phyloP scores from a whole-genome alignment of 2,888 invertebrate species.

The Frankliniella intonsa region DNA sequence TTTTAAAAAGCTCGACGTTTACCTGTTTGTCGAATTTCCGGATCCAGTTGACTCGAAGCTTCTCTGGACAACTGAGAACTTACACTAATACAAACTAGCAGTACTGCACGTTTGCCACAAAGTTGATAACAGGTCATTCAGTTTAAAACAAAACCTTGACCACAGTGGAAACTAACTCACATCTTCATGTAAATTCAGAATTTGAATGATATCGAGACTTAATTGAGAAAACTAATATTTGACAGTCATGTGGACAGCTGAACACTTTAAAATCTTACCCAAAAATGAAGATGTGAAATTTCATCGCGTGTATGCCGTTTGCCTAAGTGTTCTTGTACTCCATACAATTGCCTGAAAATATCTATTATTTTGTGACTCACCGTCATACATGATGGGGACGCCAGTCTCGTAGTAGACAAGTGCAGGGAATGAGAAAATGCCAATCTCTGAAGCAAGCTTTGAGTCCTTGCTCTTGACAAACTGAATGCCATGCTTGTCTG shows the following conservation, averaged over 20 bases:
- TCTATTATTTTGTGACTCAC: constrained; percentile 55
- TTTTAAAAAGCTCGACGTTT: neutral
- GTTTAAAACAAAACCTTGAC: neutral
- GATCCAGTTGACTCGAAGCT: neutral
- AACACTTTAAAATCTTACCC: too few species aligned
- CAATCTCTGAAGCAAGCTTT: constrained; percentile 82
- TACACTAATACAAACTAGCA: neutral
- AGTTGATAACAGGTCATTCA: neutral
- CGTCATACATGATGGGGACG: constrained; percentile 91
- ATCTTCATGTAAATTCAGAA: too few species aligned
- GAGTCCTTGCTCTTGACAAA: constrained; percentile 90
- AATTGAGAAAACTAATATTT: too few species aligned
- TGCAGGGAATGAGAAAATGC: constrained; percentile 87
- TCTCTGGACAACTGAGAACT: neutral
- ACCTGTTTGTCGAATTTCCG: neutral
- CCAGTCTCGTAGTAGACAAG: constrained; percentile 90
- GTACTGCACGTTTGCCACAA: neutral
- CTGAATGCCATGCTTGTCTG: constrained; percentile 87
- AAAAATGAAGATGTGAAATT: too few species aligned
- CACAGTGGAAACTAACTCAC: neutral
- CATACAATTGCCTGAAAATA: too few species aligned
- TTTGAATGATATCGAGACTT: too few species aligned
- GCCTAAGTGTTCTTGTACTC: too few species aligned
- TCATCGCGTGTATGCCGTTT: too few species aligned
- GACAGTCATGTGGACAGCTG: too few species aligned